Evolutionary conservation across 2,888 invertebrate species (phyloP).

Genomic region (Drosophila fulvimacula): DNA sequence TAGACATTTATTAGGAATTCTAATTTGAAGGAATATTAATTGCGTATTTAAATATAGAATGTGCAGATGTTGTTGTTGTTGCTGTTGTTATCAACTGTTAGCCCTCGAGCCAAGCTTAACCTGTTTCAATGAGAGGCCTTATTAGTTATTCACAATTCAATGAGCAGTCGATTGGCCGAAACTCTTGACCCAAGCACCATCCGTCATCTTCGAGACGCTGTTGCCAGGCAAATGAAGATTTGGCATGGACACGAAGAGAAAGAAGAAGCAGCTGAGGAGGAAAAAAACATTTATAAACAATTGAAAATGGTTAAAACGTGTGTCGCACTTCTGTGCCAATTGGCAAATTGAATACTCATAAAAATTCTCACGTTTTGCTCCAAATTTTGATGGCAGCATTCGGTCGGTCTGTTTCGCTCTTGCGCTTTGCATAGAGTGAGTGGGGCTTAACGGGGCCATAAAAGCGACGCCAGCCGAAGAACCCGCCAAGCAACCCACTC

Average conservation of each 20-base stretch:
- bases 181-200: constrained; percentile 28
- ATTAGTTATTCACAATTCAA: constrained; percentile 46
- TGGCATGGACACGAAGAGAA: constrained; percentile 6
- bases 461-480: constrained; percentile 38
- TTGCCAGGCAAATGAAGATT: constrained; percentile 32
- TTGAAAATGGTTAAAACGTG: constrained; percentile 51
- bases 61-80: neutral
- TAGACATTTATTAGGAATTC: constrained; percentile 7
- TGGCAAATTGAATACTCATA: constrained; percentile 71
- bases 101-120: constrained; percentile 41
- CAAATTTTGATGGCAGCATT: constrained; percentile 54
- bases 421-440: constrained; percentile 48
- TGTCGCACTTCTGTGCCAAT: constrained; percentile 57
- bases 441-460: constrained; percentile 22
- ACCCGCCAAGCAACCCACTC: constrained; percentile 47
- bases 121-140: constrained; percentile 35
- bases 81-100: constrained; percentile 22
- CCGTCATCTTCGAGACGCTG: constrained; percentile 32
- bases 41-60: constrained; percentile 4
- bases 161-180: constrained; percentile 32
- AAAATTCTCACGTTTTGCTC: constrained; percentile 78
- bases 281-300: constrained; percentile 40
- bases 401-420: constrained; percentile 8
- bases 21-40: constrained; percentile 13
- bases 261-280: neutral